Evolutionary conservation across 2,797 vertebrate genomes (phyloP).

Genomic region (Sebastes paucispinis): DNA sequence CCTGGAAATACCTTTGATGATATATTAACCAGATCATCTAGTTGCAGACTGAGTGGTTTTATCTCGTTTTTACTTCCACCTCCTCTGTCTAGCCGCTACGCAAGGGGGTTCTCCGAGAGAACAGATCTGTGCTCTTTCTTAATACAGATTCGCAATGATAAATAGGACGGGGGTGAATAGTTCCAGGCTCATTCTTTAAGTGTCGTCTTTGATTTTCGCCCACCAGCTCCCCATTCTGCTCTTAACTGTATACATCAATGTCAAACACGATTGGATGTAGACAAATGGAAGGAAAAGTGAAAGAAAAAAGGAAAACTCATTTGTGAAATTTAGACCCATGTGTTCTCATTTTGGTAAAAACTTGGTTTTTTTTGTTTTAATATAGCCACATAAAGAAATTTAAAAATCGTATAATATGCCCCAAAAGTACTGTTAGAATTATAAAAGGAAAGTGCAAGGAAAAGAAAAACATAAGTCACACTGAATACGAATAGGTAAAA

Average conservation of each 20-base stretch:
- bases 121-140: background rate
- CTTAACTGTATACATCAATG: background rate
- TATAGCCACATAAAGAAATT: background rate
- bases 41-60: slow-evolving; percentile 5
- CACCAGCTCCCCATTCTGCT: background rate
- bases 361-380: background rate
- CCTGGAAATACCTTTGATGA: slow-evolving; percentile 18
- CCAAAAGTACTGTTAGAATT: background rate
- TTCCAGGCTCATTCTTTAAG: background rate
- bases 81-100: background rate
- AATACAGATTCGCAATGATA: slow-evolving; percentile 15
- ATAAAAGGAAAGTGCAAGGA: accelerated
- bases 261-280: background rate
- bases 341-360: background rate
- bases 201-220: slow-evolving; percentile 7
- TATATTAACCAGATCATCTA: slow-evolving; percentile 27
- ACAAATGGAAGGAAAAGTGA: background rate
- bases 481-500: background rate
- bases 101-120: background rate
- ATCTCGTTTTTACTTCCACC: slow-evolving; percentile 2
- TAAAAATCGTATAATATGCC: background rate
- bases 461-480: background rate
- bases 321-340: background rate
- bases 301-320: background rate
- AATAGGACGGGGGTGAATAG: background rate